A percentile compares a stretch with the other conserved stretches of the same genome.
These are phyloP conservation scores for Leucopsar rothschildi DNA, from an alignment of 2,113 vertebrate species.

Conservation along the genomic window DNA sequence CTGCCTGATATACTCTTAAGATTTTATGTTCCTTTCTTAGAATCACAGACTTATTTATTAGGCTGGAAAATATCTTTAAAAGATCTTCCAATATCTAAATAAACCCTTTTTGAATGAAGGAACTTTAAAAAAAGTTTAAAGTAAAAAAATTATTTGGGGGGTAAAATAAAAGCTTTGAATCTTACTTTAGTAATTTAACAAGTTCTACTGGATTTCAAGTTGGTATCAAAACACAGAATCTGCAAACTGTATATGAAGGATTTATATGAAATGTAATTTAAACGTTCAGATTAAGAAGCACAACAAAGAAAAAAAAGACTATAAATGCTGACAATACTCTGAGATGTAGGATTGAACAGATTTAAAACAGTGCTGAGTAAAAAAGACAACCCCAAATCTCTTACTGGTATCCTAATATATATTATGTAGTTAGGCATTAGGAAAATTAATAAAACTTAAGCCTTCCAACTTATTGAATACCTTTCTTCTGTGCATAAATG, in stretches of 20 bases:
- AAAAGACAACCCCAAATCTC: neutral
- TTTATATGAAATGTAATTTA: neutral
- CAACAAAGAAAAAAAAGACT: neutral
- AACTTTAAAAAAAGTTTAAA: neutral
- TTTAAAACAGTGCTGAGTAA: neutral
- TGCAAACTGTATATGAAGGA: neutral
- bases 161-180: neutral
- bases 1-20: neutral
- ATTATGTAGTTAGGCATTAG: neutral
- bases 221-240: neutral
- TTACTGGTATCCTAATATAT: neutral
- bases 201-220: neutral
- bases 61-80: neutral
- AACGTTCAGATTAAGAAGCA: neutral
- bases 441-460: slow-evolving; percentile 26
- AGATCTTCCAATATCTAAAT: neutral
- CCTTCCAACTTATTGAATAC: slow-evolving; percentile 77
- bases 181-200: neutral
- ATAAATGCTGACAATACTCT: neutral
- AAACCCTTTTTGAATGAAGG: neutral
- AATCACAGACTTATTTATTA: neutral
- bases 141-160: neutral
- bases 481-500: slow-evolving; percentile 92
- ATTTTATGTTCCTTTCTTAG: neutral
- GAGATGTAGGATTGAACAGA: neutral